These are phyloP conservation scores for Bubo scandiacus DNA, from an alignment of 2,113 vertebrate species.

Conservation along the genomic window DNA sequence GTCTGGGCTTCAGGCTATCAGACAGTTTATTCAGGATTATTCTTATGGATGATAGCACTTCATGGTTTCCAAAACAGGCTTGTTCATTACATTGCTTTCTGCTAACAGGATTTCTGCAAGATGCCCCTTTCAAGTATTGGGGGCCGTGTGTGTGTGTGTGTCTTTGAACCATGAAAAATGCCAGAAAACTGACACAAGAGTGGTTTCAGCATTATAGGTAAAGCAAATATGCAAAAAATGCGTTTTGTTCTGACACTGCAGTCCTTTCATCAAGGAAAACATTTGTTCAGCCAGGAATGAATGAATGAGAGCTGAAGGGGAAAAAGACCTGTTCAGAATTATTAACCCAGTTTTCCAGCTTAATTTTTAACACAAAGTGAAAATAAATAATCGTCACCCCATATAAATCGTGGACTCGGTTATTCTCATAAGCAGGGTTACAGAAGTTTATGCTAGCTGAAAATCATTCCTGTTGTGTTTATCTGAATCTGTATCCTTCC, in stretches of 20 bases:
- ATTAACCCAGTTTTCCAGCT: not conserved
- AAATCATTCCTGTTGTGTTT: not conserved
- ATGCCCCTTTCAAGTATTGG: not conserved
- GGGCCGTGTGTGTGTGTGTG: too few species aligned
- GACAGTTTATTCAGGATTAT: constrained; percentile 38
- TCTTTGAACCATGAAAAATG: not conserved
- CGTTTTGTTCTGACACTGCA: not conserved
- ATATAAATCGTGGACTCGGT: not conserved
- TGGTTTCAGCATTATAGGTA: not conserved
- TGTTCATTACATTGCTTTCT: constrained; percentile 39
- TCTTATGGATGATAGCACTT: constrained; percentile 21
- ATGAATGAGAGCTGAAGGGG: not conserved
- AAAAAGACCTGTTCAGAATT: not conserved
- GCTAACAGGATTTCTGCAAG: constrained; percentile 47
- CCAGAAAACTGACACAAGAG: not conserved
- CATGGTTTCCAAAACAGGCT: constrained; percentile 18
- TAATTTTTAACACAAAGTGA: constrained; percentile 6
- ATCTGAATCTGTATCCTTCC: not conserved
- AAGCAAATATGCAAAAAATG: not conserved
- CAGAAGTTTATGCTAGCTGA: not conserved
- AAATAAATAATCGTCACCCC: not conserved
- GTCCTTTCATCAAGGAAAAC: not conserved
- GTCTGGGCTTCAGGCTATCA: constrained; percentile 50
- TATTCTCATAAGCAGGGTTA: not conserved
- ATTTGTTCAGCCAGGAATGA: not conserved